Base-by-base conservation (phyloP, 2,888 invertebrate genomes). In the Biston stratarius region DNA sequence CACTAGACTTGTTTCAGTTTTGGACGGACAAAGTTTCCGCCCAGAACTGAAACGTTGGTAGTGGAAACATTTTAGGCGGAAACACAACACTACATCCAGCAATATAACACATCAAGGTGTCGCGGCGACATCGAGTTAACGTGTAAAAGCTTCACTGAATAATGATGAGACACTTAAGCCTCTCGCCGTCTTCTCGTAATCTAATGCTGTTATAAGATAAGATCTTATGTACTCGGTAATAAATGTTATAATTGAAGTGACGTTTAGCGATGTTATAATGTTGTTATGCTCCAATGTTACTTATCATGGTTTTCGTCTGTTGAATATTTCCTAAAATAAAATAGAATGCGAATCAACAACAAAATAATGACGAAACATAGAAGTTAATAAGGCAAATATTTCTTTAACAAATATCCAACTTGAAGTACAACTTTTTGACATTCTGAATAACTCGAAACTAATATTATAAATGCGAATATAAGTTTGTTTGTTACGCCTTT, bases 121-220 rank as follows among this genome's bases (percentile, higher is more conserved):
- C 67, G 67, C 68, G 49, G 61, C 51, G 65, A 67, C 71, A 65
- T 71, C 64, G 67, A 72, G 63, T 71, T 69, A 82, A 80, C 78
- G 79, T 76, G 78, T 72, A 74, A 78, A 75, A 79, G 74, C 79
- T 71, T 63, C 73, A 48, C 75, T 80, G 85, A 87, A 87, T 88
- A 85, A 83, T 83, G 81, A 82, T 84, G 77, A 76, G 80, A 80
- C 84, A 84, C 85, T 86, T 85, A 83, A 77, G 78, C 75, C 77
- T 76, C 77, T 40, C 44, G 49, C 10, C 61, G 38, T 52, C 66
- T 61, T 40, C 14, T 12, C 42, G 51, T 40, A 61, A 66, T 66
- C 48, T 66, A 61, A 61, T 66, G 56, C 57, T 40, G 51, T 56
- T 61, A 57, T 53, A 53, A 55, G 33, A 52, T 57, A 56, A 9